Evolutionary conservation across 1,140 invertebrate genomes (phyloP), one percentile per base, ranked within the genome.

Genomic region (Pachyrhynchus sulphureomaculatus): DNA sequence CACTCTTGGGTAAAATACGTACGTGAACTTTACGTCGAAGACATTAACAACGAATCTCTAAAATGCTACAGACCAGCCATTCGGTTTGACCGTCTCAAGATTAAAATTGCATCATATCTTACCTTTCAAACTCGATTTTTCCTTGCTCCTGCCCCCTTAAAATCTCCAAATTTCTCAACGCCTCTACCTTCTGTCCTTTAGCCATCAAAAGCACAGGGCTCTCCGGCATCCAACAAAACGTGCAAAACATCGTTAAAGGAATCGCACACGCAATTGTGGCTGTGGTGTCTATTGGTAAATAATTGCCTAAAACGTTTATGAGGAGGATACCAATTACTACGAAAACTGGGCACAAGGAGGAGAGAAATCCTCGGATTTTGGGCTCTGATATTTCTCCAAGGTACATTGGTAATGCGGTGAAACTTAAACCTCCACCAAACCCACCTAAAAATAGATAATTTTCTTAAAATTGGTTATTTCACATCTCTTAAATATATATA

Each of bases 311-410:
- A 45, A 82, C 76, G 72, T 87, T 88, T 29, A 85, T 84, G 4
- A 86, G 72, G 29, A 90, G 75, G 54, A 87, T 86, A 5, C 89
- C 89, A 5, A 88, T 26, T 34, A 76, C 76, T 2, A 68, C 37
- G 2, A 64, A 66, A 0, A 73, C 64, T 10, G 71, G 69, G 44
- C 67, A 69, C 13, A 70, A 58, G 3, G 70, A 68, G 13, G 68
- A 41, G 4, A 66, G 29, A 8, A 63, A 34, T 64, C 90, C 89
- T 15, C 89, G 76, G 1, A 89, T 83, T 54, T 83, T 80, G 64
- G 84, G 76, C 51, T 87, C 82, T 23, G 88, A 79, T 32, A 90
- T 80, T 77, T 88, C 85, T 53, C 83, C 81, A 18, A 88, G 72
- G 68, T 84, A 87, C 72, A 87, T 82, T 0, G 85, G 83, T 17